A percentile compares a stretch with the other conserved stretches of the same genome.
Conservation (phyloP, 2,797 vertebrate species). For the Sebastes paucispinis region DNA sequence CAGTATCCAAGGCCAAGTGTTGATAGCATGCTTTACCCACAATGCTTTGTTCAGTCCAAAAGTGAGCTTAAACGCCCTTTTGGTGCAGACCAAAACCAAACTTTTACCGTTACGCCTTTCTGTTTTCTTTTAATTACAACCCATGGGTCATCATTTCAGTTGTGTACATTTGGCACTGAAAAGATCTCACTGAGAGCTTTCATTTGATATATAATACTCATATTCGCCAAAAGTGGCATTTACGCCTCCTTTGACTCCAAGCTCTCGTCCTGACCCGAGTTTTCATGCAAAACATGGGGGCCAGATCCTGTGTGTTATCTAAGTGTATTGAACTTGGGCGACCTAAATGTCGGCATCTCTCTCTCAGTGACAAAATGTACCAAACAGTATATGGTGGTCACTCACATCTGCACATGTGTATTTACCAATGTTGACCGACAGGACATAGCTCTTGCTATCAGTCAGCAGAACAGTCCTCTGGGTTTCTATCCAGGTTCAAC, state of each 20-base stretch:
- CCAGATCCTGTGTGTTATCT: background rate
- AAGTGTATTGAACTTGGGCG: background rate
- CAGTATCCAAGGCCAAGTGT: too few species aligned
- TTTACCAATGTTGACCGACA: background rate
- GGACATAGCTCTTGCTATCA: background rate
- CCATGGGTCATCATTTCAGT: too few species aligned
- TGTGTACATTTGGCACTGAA: too few species aligned
- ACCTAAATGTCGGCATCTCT: rapidly evolving
- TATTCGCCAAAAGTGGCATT: too few species aligned
- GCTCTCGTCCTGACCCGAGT: background rate
- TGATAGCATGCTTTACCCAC: too few species aligned
- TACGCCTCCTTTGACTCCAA: too few species aligned
- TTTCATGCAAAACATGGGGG: background rate
- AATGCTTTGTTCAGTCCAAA: too few species aligned
- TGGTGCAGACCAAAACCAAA: background rate
- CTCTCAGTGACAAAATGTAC: background rate
- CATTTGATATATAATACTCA: too few species aligned
- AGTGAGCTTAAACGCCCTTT: too few species aligned
- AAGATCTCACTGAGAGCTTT: too few species aligned
- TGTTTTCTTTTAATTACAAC: too few species aligned
- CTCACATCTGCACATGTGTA: background rate
- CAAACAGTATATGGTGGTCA: background rate
- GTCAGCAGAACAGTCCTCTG: background rate
- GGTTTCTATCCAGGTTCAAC: background rate
- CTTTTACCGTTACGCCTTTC: too few species aligned